Conservation (phyloP, 2,113 vertebrate species). For the Cololabis saira region DNA sequence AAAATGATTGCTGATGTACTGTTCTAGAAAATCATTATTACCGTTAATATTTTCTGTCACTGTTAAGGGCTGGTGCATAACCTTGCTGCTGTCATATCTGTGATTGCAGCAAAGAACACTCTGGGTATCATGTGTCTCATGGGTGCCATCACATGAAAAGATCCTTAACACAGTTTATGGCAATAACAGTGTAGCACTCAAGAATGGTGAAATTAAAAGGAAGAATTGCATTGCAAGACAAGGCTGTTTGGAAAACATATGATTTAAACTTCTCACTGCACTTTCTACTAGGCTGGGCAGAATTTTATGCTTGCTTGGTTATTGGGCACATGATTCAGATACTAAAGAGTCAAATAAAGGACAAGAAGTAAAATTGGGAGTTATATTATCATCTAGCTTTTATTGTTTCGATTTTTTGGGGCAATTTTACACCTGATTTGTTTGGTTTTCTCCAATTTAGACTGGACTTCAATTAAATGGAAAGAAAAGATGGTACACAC, state of each 20-base stretch:
- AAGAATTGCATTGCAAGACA: slow-evolving; percentile 12
- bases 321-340: slow-evolving; percentile 15
- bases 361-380: slow-evolving; percentile 19
- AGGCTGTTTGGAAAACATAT: slow-evolving; percentile 41
- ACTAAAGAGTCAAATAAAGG: slow-evolving; percentile 36
- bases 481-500: not conserved
- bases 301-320: slow-evolving; percentile 30
- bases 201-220: slow-evolving; percentile 26
- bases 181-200: slow-evolving; percentile 7
- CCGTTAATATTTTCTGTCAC: not conserved
- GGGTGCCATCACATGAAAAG: slow-evolving; percentile 43
- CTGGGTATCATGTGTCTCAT: slow-evolving; percentile 18
- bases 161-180: slow-evolving; percentile 21
- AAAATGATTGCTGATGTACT: not conserved
- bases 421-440: not conserved
- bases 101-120: slow-evolving; percentile 36
- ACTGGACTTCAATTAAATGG: not conserved
- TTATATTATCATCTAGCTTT: not conserved
- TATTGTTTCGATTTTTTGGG: slow-evolving; percentile 7
- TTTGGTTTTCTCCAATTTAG: not conserved
- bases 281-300: slow-evolving; percentile 15
- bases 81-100: slow-evolving; percentile 37
- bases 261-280: slow-evolving; percentile 49
- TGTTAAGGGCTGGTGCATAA: slow-evolving; percentile 18
- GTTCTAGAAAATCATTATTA: not conserved